A percentile compares a stretch with the other conserved stretches of the same genome.
phyloP scores from a whole-genome alignment of 2,888 invertebrate species.

The Parasteatoda lunata region DNA sequence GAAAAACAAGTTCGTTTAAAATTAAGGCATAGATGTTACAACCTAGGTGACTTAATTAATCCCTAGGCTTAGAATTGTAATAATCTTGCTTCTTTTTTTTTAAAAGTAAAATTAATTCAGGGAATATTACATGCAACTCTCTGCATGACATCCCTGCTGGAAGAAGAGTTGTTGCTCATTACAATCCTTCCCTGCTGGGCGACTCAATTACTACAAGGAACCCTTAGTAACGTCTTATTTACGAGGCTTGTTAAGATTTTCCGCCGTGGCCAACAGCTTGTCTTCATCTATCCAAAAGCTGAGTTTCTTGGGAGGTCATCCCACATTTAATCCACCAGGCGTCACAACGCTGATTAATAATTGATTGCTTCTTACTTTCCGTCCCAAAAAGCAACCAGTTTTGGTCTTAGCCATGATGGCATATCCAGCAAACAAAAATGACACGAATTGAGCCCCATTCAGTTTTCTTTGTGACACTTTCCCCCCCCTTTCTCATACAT shows the following conservation, averaged over 20 bases:
- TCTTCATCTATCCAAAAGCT: neutral
- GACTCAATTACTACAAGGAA: slow-evolving; percentile 36
- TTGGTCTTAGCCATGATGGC: neutral
- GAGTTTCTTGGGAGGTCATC: slow-evolving; percentile 6
- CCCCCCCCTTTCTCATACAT: slow-evolving; percentile 1
- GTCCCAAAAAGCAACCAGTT: neutral
- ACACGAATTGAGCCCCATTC: neutral
- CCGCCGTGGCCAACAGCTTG: slow-evolving; percentile 15
- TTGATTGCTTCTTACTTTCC: slow-evolving; percentile 29
- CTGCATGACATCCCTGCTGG: slow-evolving; percentile 17
- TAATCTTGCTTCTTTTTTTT: slow-evolving; percentile 12
- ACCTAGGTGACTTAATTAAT: no score
- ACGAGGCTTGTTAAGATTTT: slow-evolving; percentile 47
- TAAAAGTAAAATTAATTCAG: slow-evolving; percentile 16
- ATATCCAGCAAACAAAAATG: neutral
- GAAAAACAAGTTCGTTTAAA: no score
- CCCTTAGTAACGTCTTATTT: slow-evolving; percentile 41
- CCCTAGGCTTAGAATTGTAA: no score
- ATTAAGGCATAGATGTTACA: no score
- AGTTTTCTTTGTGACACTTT: slow-evolving; percentile 23
- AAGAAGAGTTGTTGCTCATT: slow-evolving; percentile 30
- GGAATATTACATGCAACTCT: neutral
- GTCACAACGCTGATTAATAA: slow-evolving; percentile 51
- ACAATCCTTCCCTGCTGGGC: slow-evolving; percentile 26
- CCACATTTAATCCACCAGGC: slow-evolving; percentile 22